Conservation (phyloP, 2,113 vertebrate genomes). For the Calyptommatus sinebrachiatus region DNA sequence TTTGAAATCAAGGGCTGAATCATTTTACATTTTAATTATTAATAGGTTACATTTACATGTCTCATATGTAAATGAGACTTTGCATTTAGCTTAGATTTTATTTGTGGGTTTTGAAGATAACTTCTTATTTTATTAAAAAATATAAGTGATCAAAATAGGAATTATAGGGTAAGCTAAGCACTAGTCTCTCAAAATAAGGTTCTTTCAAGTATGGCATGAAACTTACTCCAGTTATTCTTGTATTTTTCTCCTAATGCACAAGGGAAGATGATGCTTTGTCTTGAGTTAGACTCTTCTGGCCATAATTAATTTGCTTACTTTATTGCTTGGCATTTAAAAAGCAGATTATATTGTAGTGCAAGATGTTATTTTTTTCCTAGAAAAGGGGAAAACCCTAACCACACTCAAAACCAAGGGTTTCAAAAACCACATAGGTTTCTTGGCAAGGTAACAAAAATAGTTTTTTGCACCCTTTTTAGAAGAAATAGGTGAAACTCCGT, state of each 20-base stretch:
- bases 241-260: background rate
- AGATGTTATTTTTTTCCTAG: background rate
- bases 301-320: background rate
- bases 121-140: background rate
- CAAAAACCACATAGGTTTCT: too few species aligned
- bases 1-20: background rate
- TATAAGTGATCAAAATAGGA: background rate
- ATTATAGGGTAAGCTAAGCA: background rate
- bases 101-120: background rate
- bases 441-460: too few species aligned
- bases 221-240: background rate
- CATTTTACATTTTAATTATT: background rate
- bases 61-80: background rate
- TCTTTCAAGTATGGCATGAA: background rate
- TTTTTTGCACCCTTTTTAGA: too few species aligned
- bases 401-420: too few species aligned
- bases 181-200: background rate
- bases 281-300: background rate
- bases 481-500: too few species aligned
- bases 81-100: background rate
- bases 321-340: background rate
- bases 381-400: background rate
- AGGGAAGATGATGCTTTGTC: background rate
- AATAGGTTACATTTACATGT: background rate
- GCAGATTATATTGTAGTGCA: background rate